Percentiles rank a stretch among this genome's conserved stretches.
These are phyloP conservation scores for Rhyzopertha dominica DNA, from an alignment of 1,140 invertebrate genomes.

Conservation along the genomic window DNA sequence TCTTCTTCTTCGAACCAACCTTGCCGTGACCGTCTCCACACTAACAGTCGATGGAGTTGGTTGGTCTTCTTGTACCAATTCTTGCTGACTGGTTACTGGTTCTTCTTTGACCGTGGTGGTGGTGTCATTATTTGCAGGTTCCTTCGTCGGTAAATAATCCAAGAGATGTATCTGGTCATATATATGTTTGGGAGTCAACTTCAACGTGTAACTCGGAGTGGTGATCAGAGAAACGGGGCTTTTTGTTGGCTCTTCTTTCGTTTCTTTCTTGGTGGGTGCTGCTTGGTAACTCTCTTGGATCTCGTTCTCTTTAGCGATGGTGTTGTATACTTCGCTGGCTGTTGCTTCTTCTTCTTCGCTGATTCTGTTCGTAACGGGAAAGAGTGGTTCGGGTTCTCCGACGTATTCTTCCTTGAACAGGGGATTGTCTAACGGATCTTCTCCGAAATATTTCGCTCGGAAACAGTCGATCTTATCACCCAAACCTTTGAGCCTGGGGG, in stretches of 20 bases:
- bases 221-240: constrained; percentile 19
- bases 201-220: constrained; percentile 30
- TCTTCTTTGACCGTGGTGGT: too few relatives aligned
- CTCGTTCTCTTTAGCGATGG: constrained; percentile 6
- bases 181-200: constrained; percentile 32
- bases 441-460: constrained; percentile 66
- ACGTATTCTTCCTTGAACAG: constrained; percentile 58
- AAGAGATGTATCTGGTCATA: constrained; percentile 33
- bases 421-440: constrained; percentile 68
- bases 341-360: constrained; percentile 8
- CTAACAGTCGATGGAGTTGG: too few relatives aligned
- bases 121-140: constrained; percentile 5
- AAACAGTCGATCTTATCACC: constrained; percentile 71
- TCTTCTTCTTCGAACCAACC: too few relatives aligned
- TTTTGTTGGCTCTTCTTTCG: constrained; percentile 8
- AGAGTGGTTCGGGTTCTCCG: constrained; percentile 26
- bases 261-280: background rate
- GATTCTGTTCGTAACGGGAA: constrained; percentile 16
- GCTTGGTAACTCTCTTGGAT: constrained; percentile 10
- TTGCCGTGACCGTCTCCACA: too few relatives aligned
- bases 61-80: too few relatives aligned
- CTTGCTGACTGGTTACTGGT: too few relatives aligned
- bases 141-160: constrained; percentile 24
- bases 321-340: background rate
- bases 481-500: constrained; percentile 50